Evolutionary conservation across 1,140 invertebrate genomes (phyloP), one percentile per base, ranked within the genome.

Genomic region (Brachionus asplanchnoidis): DNA sequence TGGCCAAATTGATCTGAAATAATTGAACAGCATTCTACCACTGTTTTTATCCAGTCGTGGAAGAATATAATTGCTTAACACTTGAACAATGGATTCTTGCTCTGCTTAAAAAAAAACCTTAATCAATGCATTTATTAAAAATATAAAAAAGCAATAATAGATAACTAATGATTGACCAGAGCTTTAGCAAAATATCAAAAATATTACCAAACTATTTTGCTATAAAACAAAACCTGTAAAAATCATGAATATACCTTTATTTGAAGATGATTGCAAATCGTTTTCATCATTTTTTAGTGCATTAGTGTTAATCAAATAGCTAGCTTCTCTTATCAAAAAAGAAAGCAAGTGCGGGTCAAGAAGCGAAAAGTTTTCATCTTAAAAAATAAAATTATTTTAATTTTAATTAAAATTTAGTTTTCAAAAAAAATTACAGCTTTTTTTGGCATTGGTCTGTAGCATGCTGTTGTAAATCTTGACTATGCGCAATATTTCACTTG

Each of bases 311-410:
- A 77, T 46, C 42, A 77, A 50, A 50, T 20, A 23, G 50, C 73
- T 77, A 20, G 73, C 40, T 77, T 77, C 73, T 53, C 26, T 77
- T 0, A 77, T 77, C 11, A 77, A 77, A 77, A 77, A 77, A 46
- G 42, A 46, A 46, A 77, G 26, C 26, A 46, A 77, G 26, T 26
- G 20, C 0, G 73, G 8, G 32, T 77, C 73, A 14, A 77, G 26
- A 9, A 42, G n/a, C 7, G 68, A 73, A 73, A 50, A 50, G 17
- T 77, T 26, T 23, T 46, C 4, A 50, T 50, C 73, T 77, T 20
- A 12, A 46, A 50, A 77, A 53, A 26, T 5, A 28, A 26, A 46
- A 77, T 50, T 26, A 46, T 50, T 50, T 77, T n/a, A 46, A 11
- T 20, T 6, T 23, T 26, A 46, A 26, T 20, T 26, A 26, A 46